Evolutionary conservation across 2,888 invertebrate species (phyloP).

Genomic region (Scaptomyza tumidula): DNA sequence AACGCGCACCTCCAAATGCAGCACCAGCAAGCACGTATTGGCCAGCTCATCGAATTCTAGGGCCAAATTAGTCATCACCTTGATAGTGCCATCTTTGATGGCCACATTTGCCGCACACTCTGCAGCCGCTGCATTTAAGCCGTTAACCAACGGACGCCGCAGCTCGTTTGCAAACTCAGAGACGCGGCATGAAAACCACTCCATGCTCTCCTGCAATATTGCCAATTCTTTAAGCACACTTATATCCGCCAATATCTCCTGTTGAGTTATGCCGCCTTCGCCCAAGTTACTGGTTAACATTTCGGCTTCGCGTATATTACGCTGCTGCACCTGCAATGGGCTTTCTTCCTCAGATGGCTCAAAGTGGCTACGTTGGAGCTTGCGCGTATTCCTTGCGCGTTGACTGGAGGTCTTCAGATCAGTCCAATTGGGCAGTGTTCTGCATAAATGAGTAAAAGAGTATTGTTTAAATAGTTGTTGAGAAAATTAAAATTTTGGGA

Average conservation of each 20-base stretch:
- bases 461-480: neutral
- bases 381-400: constrained; percentile 73
- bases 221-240: constrained; percentile 93
- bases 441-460: constrained; percentile 61
- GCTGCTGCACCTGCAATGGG: constrained; percentile 90
- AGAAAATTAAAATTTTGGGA: neutral
- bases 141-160: constrained; percentile 85
- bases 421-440: constrained; percentile 92
- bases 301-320: constrained; percentile 95
- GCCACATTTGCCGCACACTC: constrained; percentile 80
- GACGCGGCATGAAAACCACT: constrained; percentile 91
- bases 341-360: constrained; percentile 90
- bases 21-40: constrained; percentile 94
- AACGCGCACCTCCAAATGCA: constrained; percentile 96
- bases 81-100: constrained; percentile 87
- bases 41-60: constrained; percentile 94
- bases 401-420: constrained; percentile 86
- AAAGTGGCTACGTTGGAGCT: constrained; percentile 81
- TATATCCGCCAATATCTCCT: constrained; percentile 94
- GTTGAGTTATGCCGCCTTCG: constrained; percentile 92
- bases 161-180: constrained; percentile 86
- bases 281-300: constrained; percentile 96
- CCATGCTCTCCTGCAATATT: constrained; percentile 96
- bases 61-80: constrained; percentile 89
- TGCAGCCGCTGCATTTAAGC: constrained; percentile 70